These are phyloP conservation scores for Caenorhabditis wallacei DNA, from an alignment of 2,888 invertebrate species.

Conservation along the genomic window DNA sequence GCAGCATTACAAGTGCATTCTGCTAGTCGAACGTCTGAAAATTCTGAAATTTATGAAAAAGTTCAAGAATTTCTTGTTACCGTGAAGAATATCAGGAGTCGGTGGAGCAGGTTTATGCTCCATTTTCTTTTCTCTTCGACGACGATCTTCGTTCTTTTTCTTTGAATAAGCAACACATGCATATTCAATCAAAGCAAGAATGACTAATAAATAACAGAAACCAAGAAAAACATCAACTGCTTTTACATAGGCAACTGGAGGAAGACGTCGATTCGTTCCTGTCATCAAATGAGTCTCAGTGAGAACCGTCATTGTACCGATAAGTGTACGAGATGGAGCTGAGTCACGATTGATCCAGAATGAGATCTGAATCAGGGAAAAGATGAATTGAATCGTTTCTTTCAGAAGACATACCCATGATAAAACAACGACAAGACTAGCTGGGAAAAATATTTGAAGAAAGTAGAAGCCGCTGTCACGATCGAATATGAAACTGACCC, in stretches of 20 bases:
- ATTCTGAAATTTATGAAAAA: background rate
- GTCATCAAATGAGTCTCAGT: constrained; percentile 89
- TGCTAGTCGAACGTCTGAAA: constrained; percentile 75
- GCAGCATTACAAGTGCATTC: constrained; percentile 75
- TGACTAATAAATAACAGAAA: constrained; percentile 78
- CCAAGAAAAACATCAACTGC: constrained; percentile 79
- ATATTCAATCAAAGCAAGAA: constrained; percentile 76
- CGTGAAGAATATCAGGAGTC: constrained; percentile 76
- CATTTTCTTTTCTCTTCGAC: constrained; percentile 69
- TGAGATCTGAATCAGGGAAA: constrained; percentile 89
- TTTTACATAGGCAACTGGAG: constrained; percentile 78
- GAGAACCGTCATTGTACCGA: constrained; percentile 74
- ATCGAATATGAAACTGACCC: constrained; percentile 96
- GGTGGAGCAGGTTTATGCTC: constrained; percentile 74
- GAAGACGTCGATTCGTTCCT: constrained; percentile 84
- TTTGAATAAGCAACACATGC: constrained; percentile 80
- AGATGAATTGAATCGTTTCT: background rate
- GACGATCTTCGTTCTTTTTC: constrained; percentile 76
- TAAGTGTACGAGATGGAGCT: constrained; percentile 92
- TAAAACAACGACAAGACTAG: constrained; percentile 73
- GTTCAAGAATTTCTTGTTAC: constrained; percentile 29
- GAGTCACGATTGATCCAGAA: constrained; percentile 99
- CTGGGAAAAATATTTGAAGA: constrained; percentile 97
- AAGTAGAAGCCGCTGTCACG: constrained; percentile 98
- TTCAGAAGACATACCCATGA: constrained; percentile 67